Conservation (phyloP, 2,888 invertebrate genomes). For the Agrotis ipsilon region DNA sequence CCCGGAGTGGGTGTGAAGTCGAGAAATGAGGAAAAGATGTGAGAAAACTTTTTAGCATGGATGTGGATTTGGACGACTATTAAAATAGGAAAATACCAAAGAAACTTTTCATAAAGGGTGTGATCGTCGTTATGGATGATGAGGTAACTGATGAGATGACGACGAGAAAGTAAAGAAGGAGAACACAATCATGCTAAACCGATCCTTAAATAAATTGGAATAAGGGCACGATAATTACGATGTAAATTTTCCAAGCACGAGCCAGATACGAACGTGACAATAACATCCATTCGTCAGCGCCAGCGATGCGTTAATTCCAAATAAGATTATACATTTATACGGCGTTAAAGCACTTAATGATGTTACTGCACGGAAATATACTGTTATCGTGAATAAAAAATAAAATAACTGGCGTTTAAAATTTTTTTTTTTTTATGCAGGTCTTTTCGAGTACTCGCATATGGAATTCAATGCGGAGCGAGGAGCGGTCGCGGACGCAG, state of each 20-base stretch:
- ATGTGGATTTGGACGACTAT: background rate
- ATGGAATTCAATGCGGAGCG: slow-evolving; percentile 95
- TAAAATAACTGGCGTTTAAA: background rate
- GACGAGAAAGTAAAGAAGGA: too few relatives aligned
- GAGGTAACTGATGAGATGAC: background rate
- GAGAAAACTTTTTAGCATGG: background rate
- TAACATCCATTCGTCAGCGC: slow-evolving; percentile 11
- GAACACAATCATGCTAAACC: background rate
- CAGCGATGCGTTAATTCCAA: slow-evolving; percentile 5
- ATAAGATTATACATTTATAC: slow-evolving; percentile 28
- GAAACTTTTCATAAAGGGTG: background rate
- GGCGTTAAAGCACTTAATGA: slow-evolving; percentile 26
- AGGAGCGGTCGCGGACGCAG: slow-evolving; percentile 91
- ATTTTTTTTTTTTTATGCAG: slow-evolving; percentile 77
- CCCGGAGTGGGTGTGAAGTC: too few relatives aligned
- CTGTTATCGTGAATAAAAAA: slow-evolving; percentile 1
- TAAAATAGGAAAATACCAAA: background rate
- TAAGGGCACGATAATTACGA: too few relatives aligned
- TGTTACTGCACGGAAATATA: slow-evolving; percentile 4
- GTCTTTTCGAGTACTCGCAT: slow-evolving; percentile 94
- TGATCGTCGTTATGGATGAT: background rate
- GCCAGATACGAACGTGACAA: background rate
- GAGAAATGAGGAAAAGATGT: background rate
- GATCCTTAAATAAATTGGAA: background rate
- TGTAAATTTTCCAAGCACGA: background rate